A percentile compares a stretch with the other conserved stretches of the same genome.
phyloP scores from a whole-genome alignment of 2,113 vertebrate genomes.

The Centropus unirufus region DNA sequence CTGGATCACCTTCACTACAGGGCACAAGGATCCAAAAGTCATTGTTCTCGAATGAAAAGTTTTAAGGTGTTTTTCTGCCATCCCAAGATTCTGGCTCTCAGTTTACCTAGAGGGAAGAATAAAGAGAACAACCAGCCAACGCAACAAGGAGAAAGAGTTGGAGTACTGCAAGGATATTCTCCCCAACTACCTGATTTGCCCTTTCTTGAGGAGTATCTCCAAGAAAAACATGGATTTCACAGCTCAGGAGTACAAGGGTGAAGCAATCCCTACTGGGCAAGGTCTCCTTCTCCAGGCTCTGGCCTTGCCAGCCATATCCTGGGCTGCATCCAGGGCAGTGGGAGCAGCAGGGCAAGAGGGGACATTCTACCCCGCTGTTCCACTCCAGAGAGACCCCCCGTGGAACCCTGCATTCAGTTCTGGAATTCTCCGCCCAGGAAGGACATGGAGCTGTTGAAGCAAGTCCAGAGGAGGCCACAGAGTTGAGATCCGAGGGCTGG shows the following conservation, averaged over 20 bases:
- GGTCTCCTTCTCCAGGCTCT: neutral
- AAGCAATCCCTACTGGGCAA: neutral
- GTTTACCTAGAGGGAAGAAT: neutral
- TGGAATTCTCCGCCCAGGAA: too few relatives aligned
- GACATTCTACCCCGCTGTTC: too few relatives aligned
- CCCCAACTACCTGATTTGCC: neutral
- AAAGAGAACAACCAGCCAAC: neutral
- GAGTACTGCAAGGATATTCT: neutral
- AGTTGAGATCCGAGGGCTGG: too few relatives aligned
- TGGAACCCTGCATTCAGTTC: too few relatives aligned
- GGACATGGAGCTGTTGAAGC: too few relatives aligned
- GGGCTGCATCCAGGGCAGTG: too few relatives aligned
- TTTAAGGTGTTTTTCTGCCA: neutral
- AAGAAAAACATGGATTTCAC: fast-evolving
- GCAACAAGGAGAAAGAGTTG: neutral
- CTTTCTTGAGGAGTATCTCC: neutral
- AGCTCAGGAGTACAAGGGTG: neutral
- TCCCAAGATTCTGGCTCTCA: neutral
- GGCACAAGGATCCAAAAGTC: neutral
- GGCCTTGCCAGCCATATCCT: neutral
- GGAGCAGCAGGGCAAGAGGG: too few relatives aligned
- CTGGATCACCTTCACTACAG: neutral
- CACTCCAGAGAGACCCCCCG: too few relatives aligned
- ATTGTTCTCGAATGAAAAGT: fast-evolving
- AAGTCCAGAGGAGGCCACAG: too few relatives aligned